Conservation (phyloP, 2,797 vertebrate genomes). For the Argyrosomus regius region DNA sequence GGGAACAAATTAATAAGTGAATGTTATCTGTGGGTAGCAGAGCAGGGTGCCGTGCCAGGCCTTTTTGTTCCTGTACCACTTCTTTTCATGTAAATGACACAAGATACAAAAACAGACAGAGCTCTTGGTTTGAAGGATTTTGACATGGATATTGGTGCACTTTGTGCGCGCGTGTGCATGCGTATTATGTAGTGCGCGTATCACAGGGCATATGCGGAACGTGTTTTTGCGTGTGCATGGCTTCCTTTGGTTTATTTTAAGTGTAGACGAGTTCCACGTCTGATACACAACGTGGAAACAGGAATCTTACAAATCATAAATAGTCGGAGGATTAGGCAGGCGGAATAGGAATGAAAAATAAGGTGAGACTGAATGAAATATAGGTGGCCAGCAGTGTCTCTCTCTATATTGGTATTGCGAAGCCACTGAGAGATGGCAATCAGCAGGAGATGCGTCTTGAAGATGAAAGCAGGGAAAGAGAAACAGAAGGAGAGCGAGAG, state of each 20-base stretch:
- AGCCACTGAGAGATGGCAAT: constrained; percentile 72
- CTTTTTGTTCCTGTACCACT: constrained; percentile 59
- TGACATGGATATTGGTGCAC: constrained; percentile 53
- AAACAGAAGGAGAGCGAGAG: constrained; percentile 65
- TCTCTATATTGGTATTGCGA: constrained; percentile 64
- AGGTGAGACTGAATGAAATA: constrained; percentile 46
- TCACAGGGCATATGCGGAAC: constrained; percentile 26
- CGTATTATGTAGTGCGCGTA: constrained; percentile 34
- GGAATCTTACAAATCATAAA: constrained; percentile 27
- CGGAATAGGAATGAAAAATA: constrained; percentile 51
- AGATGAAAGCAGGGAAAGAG: constrained; percentile 72
- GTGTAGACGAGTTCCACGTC: constrained; percentile 24
- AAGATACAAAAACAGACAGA: constrained; percentile 62
- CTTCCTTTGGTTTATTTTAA: constrained; percentile 45
- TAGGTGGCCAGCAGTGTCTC: constrained; percentile 47
- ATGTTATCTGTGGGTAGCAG: constrained; percentile 80
- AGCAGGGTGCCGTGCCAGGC: constrained; percentile 57
- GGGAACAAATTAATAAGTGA: constrained; percentile 76
- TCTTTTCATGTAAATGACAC: constrained; percentile 68
- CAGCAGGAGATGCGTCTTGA: constrained; percentile 70
- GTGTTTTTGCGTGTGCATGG: constrained; percentile 30
- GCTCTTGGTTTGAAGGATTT: constrained; percentile 58
- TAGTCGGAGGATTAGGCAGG: constrained; percentile 18
- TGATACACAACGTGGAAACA: constrained; percentile 25
- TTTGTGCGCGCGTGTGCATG: constrained; percentile 30